Conservation (phyloP, 2,113 vertebrate genomes). For the Channa argus region DNA sequence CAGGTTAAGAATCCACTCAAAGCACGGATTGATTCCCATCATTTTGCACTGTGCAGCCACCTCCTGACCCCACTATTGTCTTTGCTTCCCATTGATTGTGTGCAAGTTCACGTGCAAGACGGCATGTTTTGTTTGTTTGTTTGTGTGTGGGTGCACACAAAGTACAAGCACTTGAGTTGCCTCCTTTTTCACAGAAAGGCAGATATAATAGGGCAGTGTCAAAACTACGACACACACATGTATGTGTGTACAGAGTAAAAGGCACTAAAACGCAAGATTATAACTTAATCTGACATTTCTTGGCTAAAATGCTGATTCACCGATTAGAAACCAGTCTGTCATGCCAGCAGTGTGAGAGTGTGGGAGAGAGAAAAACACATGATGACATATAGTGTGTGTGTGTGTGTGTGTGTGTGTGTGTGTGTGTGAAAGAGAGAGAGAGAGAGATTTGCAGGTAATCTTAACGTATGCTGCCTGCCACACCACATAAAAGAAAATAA, state of each 20-base stretch:
- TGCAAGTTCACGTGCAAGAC: not conserved
- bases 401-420: constrained; percentile 13
- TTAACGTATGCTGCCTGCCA: constrained; percentile 50
- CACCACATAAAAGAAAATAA: constrained; percentile 60
- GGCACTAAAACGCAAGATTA: constrained; percentile 56
- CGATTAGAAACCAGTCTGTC: constrained; percentile 63
- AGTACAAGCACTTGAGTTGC: constrained; percentile 5
- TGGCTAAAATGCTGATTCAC: constrained; percentile 71
- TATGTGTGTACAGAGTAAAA: constrained; percentile 37
- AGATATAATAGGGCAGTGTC: constrained; percentile 44
- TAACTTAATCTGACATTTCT: constrained; percentile 71
- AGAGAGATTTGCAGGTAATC: constrained; percentile 34
- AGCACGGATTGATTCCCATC: constrained; percentile 45
- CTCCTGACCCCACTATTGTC: constrained; percentile 34
- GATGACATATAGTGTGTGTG: constrained; percentile 30
- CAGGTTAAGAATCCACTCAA: constrained; percentile 55
- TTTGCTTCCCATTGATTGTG: constrained; percentile 7
- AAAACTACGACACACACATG: constrained; percentile 13
- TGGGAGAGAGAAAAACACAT: constrained; percentile 24
- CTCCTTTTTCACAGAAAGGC: constrained; percentile 18
- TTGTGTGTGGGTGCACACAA: not conserved
- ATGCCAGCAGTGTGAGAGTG: constrained; percentile 46
- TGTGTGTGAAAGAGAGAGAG: not conserved
- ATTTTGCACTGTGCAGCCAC: constrained; percentile 28
- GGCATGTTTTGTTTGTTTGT: not conserved